Evolutionary conservation across 2,797 vertebrate genomes (phyloP), one percentile per base, ranked within the genome.

Genomic region (Ispidina picta): DNA sequence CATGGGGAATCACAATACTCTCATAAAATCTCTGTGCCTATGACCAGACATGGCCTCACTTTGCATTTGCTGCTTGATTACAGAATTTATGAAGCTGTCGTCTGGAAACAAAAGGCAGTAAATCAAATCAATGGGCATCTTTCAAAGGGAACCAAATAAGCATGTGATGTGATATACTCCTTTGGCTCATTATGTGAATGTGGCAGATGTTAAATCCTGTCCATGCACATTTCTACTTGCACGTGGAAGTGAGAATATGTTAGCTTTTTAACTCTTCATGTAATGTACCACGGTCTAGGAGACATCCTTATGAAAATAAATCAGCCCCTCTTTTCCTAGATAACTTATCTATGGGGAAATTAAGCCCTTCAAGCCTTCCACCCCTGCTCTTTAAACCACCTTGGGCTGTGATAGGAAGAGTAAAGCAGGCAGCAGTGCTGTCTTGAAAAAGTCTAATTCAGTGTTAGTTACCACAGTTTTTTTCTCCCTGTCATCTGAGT

Each of bases 31-130:
- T 86, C 80, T 56, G 23, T 54, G 87, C 89, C 80, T 59, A 33
- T 86, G 91, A 95, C 77, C 90, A 88, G 72, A 59, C 33, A 0
- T 77, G 78, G 52, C 92, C 87, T 83, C 77, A 37, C 70, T 93
- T 89, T 84, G 73, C 35, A 44, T 88, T 94, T 80, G 39, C 29
- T 86, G 90, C 89, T 93, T 96, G 93, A 89, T 94, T 93, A 77
- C 65, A 1, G 15, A 90, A 83, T 76, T 84, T 86, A 11, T 55
- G 82, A 51, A 93, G 49, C 31, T 70, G 64, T 60, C 3, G 4
- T 59, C 79, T 83, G 80, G 80, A 92, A 94, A 88, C 76, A 91
- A 90, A 92, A 88, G 64, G 58, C 74, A 56, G 68, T 83, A 92
- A 93, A 90, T 94, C 94, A 96, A 93, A 78, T 73, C 66, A 75